A percentile compares a stretch with the other conserved stretches of the same genome.
Conservation (phyloP, 2,888 invertebrate species). For the Schizaphis graminum region DNA sequence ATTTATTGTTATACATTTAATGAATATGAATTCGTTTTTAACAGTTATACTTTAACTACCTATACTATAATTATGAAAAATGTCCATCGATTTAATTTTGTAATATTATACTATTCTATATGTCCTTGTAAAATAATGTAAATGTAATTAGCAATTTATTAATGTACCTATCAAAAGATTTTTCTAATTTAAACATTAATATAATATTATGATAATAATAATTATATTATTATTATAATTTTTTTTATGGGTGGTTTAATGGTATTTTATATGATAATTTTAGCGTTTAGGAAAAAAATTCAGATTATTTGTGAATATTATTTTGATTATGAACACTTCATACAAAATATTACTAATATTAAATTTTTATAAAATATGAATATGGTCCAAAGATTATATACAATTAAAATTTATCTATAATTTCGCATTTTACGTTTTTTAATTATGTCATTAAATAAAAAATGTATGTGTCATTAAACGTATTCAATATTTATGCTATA, state of each 20-base stretch:
- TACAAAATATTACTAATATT: neutral
- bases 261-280: neutral
- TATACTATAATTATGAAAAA: neutral
- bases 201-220: neutral
- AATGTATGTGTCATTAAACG: neutral
- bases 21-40: neutral
- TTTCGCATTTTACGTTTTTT: constrained; percentile 44
- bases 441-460: too few species aligned
- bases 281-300: neutral
- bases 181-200: neutral
- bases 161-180: neutral
- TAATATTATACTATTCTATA: neutral
- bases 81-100: neutral
- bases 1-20: neutral
- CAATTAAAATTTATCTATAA: constrained; percentile 19
- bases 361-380: neutral
- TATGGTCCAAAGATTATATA: constrained; percentile 31
- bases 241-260: neutral
- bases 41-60: neutral
- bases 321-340: neutral
- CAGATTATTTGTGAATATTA: neutral
- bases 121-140: neutral
- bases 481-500: neutral
- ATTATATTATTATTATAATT: neutral
- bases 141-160: constrained; percentile 5